Evolutionary conservation across 2,888 invertebrate genomes (phyloP).

Genomic region (Pyrochroa serraticornis): DNA sequence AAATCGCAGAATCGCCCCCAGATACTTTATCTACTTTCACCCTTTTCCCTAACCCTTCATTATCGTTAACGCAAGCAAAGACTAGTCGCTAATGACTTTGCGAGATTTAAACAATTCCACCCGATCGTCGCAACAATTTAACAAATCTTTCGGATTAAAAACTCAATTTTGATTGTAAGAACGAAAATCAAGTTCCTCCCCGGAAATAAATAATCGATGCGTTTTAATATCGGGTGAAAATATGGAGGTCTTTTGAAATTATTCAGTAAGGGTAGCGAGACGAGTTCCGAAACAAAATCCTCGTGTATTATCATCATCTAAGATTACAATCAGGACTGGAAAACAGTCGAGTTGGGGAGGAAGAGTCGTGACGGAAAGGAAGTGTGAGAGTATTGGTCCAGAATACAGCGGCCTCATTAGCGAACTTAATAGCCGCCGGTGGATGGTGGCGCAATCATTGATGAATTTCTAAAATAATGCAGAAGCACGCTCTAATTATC

Average conservation of each 20-base stretch:
- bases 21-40: slow-evolving; percentile 2
- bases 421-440: slow-evolving; percentile 41
- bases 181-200: too few relatives aligned
- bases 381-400: slow-evolving; percentile 29
- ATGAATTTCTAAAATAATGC: slow-evolving; percentile 47
- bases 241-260: not conserved
- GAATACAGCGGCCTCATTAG: slow-evolving; percentile 50
- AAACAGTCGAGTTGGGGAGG: not conserved
- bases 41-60: too few relatives aligned
- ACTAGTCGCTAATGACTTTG: too few relatives aligned
- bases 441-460: slow-evolving; percentile 42
- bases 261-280: not conserved
- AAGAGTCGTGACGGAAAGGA: slow-evolving; percentile 15
- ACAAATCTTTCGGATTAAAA: too few relatives aligned
- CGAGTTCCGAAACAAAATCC: slow-evolving; percentile 25
- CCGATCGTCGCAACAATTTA: too few relatives aligned
- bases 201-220: too few relatives aligned
- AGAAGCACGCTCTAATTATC: slow-evolving; percentile 45
- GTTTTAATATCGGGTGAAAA: too few relatives aligned
- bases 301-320: slow-evolving; percentile 33
- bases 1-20: slow-evolving; percentile 7
- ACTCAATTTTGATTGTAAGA: too few relatives aligned
- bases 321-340: slow-evolving; percentile 27
- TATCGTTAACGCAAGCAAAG: too few relatives aligned
- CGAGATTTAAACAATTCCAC: too few relatives aligned